Evolutionary conservation across 2,888 invertebrate genomes (phyloP).

Genomic region (Conomelus anceps): DNA sequence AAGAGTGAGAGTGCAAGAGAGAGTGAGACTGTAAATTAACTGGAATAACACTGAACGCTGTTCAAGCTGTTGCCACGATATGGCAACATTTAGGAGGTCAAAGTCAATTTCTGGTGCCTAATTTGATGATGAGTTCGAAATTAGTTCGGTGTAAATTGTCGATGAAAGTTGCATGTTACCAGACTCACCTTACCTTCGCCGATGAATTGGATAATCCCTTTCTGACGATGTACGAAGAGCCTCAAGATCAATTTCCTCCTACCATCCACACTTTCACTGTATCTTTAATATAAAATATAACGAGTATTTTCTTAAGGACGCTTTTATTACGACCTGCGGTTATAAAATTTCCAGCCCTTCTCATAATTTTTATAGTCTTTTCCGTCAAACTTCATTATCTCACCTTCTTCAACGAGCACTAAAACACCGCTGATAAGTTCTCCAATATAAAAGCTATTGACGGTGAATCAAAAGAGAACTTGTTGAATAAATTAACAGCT

Average conservation of each 20-base stretch:
- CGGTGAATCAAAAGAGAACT: background rate
- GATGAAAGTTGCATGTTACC: background rate
- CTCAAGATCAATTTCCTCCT: background rate
- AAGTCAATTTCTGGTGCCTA: background rate
- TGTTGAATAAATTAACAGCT: background rate
- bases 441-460: background rate
- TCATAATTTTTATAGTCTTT: background rate
- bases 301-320: background rate
- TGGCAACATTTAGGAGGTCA: background rate
- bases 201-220: background rate
- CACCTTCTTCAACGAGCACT: background rate
- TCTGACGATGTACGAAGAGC: background rate
- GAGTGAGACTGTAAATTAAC: background rate
- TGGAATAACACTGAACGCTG: background rate
- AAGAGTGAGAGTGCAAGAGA: no score
- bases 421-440: background rate
- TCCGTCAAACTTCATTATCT: background rate
- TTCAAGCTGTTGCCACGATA: background rate
- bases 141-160: background rate
- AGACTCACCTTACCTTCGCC: no score
- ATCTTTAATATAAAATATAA: background rate
- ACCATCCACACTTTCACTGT: background rate
- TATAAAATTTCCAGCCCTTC: background rate
- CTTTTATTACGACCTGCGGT: background rate
- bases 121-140: background rate